Base-by-base conservation (phyloP, 2,113 vertebrate genomes). In the Ptilorrhoa leucosticta region DNA sequence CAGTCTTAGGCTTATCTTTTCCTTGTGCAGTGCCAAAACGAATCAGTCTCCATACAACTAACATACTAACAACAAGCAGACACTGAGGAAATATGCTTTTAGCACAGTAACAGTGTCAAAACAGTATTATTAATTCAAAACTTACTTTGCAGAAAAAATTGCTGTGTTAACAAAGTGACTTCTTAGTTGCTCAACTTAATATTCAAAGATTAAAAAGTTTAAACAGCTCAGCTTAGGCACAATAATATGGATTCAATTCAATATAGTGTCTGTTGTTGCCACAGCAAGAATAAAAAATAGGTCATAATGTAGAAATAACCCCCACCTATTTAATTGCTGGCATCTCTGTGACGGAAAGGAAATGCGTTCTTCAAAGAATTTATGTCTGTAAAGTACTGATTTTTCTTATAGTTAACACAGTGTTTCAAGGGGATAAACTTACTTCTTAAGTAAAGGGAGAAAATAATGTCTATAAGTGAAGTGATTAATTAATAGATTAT, bases 101-200 rank as follows among this genome's bases (percentile, higher is more conserved):
- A 93, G 85, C 37, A 65, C 48, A 79, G 53, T 94, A 76, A 73
- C 47, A 76, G 28, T 89, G 70, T 91, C 90, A 89, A 89, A 94
- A 79, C 20, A 60, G 24, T 53, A 91, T 84, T 93, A 92, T 57
- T 76, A 64, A 92, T 89, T 89, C 65, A 72, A 84, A 95, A 83
- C 21, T 48, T 63, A 47, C 45, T 89, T 92, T 93, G 51, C 40
- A 83, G 73, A 81, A 91, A 87, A 90, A 95, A 89, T 60, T 75
- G 9, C 44, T 75, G 11, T 75, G 37, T 87, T 91, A 87, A 89
- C 7, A 20, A 60, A 81, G 23, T 68, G 56, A n/a, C 31, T 87
- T 90, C 42, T 89, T 44, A 71, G 51, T 68, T 75, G 17, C 83
- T 80, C 21, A 65, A 54, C 40, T 89, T 89, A 66, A 70, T 83